These are phyloP conservation scores for Archips crataeganus DNA, from an alignment of 2,888 invertebrate species.

Conservation along the genomic window DNA sequence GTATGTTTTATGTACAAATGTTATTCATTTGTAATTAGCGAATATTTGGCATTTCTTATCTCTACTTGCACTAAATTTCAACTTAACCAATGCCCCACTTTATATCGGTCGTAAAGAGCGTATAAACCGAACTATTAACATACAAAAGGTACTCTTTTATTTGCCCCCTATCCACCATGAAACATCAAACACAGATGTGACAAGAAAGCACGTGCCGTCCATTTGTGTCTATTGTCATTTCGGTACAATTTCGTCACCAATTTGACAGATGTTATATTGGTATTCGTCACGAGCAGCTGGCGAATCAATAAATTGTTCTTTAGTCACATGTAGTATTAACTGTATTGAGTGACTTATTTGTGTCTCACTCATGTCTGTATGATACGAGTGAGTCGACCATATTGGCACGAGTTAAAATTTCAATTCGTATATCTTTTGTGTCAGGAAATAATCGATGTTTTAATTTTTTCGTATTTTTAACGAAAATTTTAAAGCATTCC, in stretches of 20 bases:
- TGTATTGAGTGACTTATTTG: constrained; percentile 22
- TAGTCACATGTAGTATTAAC: constrained; percentile 15
- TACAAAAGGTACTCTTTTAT: not conserved
- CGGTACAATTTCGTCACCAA: constrained; percentile 32
- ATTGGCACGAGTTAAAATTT: not conserved
- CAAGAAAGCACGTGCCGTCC: constrained; percentile 34
- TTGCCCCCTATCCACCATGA: not conserved
- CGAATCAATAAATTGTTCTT: constrained; percentile 29
- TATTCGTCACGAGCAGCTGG: constrained; percentile 42
- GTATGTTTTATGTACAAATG: not conserved
- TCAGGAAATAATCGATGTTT: too few relatives aligned
- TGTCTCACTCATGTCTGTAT: constrained; percentile 3
- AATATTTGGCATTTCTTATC: not conserved
- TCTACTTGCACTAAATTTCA: not conserved
- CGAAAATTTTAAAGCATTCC: too few relatives aligned
- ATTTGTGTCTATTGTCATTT: constrained; percentile 38
- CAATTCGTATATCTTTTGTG: not conserved
- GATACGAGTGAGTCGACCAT: constrained; percentile 9
- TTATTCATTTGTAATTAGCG: not conserved
- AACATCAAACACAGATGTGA: constrained; percentile 2
- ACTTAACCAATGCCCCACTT: not conserved
- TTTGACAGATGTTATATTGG: constrained; percentile 39
- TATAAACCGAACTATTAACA: not conserved
- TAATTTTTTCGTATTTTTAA: too few relatives aligned
- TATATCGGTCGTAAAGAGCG: not conserved